phyloP scores from a whole-genome alignment of 2,113 vertebrate genomes.

The Ailurus styani region DNA sequence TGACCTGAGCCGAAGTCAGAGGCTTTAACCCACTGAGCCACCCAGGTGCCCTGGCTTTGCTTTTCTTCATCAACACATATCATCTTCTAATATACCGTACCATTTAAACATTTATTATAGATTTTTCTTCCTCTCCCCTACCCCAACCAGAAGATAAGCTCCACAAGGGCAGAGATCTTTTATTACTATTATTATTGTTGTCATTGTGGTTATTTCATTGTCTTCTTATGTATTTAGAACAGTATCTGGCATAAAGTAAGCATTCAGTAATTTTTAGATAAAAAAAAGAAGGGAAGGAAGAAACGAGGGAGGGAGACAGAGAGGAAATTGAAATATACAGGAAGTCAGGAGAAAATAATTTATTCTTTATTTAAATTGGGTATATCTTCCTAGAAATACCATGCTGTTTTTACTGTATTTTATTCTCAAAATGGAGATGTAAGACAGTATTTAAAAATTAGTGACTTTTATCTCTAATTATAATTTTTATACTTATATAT shows the following conservation, averaged over 20 bases:
- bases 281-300: background rate
- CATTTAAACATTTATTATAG: background rate
- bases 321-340: background rate
- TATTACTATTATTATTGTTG: background rate
- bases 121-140: background rate
- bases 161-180: background rate
- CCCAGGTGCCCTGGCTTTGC: no score
- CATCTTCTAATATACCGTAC: background rate
- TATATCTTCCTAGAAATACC: background rate
- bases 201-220: background rate
- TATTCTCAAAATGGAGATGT: background rate
- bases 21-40: no score
- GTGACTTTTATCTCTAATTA: background rate
- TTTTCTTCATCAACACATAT: background rate
- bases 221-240: background rate
- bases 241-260: background rate
- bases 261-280: background rate
- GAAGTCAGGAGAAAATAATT: background rate
- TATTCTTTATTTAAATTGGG: background rate
- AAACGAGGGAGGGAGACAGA: background rate
- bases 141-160: background rate
- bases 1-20: no score
- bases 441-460: background rate
- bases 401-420: background rate
- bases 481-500: background rate